phyloP scores from a whole-genome alignment of 2,888 invertebrate species.

The Orthosia cruda region DNA sequence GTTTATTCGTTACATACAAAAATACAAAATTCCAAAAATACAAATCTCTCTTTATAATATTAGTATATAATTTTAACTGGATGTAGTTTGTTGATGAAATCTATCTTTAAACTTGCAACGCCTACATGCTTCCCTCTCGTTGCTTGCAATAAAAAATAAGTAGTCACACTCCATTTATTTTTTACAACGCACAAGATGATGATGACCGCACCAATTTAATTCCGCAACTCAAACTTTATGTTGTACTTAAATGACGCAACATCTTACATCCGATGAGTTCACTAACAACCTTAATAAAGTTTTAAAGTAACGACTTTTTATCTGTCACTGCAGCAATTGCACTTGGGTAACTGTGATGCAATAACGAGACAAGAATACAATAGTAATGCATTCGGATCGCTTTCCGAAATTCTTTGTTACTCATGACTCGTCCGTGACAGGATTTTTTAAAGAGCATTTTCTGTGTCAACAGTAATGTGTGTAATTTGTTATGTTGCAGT shows the following conservation, averaged over 20 bases:
- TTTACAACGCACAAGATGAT: constrained; percentile 13
- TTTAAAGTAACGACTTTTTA: constrained; percentile 19
- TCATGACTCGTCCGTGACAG: constrained; percentile 45
- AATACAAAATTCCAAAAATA: too few species aligned
- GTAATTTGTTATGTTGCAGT: constrained; percentile 27
- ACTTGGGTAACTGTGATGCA: constrained; percentile 51
- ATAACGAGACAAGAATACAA: constrained; percentile 37
- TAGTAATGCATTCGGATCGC: constrained; percentile 34
- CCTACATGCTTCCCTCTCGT: too few species aligned
- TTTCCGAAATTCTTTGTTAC: constrained; percentile 53
- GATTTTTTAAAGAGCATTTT: constrained; percentile 11
- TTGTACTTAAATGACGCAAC: constrained; percentile 41
- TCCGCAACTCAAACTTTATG: constrained; percentile 20
- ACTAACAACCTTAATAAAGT: constrained; percentile 36
- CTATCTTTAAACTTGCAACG: neutral
- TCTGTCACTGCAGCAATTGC: constrained; percentile 41
- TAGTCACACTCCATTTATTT: constrained; percentile 11
- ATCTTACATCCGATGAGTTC: constrained; percentile 28
- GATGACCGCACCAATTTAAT: constrained; percentile 35
- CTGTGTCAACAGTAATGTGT: constrained; percentile 17
- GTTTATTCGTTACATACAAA: too few species aligned
- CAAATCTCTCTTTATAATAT: too few species aligned
- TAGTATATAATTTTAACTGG: too few species aligned
- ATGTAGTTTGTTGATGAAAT: neutral
- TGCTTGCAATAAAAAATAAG: constrained; percentile 3